Evolutionary conservation across 2,888 invertebrate genomes (phyloP).

Genomic region (Salpingus planirostris): DNA sequence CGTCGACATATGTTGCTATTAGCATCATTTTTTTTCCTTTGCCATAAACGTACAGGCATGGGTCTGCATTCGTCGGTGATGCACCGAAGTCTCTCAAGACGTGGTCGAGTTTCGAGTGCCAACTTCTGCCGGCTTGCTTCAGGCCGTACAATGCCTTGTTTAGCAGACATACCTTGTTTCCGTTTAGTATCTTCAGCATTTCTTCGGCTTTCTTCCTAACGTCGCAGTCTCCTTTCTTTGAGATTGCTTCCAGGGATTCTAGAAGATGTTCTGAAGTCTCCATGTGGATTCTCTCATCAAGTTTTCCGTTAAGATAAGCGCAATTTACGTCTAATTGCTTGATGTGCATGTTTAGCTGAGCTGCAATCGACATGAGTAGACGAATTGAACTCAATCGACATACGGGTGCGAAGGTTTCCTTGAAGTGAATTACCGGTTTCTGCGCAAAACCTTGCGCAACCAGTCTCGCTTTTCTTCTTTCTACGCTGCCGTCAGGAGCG

Average conservation of each 20-base stretch:
- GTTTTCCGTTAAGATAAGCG: not conserved
- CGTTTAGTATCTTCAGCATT: not conserved
- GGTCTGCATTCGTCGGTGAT: not conserved
- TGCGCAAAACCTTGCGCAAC: too few relatives aligned
- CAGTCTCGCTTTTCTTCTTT: too few relatives aligned
- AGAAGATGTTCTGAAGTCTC: not conserved
- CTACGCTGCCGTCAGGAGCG: too few relatives aligned
- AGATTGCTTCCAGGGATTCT: not conserved
- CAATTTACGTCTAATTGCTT: not conserved
- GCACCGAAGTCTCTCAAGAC: not conserved
- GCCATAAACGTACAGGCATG: too few relatives aligned
- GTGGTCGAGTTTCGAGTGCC: not conserved
- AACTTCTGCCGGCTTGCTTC: not conserved
- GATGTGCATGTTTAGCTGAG: not conserved
- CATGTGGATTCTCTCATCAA: not conserved
- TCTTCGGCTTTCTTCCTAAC: not conserved
- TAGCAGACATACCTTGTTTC: not conserved
- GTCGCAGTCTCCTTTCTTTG: not conserved
- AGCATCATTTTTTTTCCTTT: too few relatives aligned
- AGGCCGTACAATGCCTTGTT: not conserved
- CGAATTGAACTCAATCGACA: not conserved
- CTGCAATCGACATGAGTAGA: not conserved
- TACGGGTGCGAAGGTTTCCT: not conserved
- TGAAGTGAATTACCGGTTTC: not conserved
- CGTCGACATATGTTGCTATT: too few relatives aligned